Evolutionary conservation across 30 jellyfish, hydroid and myxozoan species (phyloP), one percentile per base, ranked within the genome.

Genomic region (Clytia hemisphaerica): DNA sequence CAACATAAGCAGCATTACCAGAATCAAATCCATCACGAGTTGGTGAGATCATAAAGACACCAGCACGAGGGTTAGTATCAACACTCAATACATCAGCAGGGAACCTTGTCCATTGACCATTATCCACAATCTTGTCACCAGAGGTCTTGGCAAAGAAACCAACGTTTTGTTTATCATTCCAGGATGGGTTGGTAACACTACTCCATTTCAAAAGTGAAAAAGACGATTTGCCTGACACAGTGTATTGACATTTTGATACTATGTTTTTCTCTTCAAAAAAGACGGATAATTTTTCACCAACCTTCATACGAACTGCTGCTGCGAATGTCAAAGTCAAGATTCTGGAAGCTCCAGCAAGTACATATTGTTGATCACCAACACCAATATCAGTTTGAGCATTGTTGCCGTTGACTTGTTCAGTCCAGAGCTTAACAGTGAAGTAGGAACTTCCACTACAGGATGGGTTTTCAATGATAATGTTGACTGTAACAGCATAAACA

Each of bases 401-500:
- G 16, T 40, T 44, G 44, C 80, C 84, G 24, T 71, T 72, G 63
- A 72, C 76, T 21, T 30, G 75, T 29, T 61, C 24, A 22, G 62
- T 69, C 38, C 77, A 69, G 18, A 14, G 28, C 5, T 57, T 53
- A 40, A 28, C 55, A 28, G 14, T 16, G 33, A 84, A 84, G 22
- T 42, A 21, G 32, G 81, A 58, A 1, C 67, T 37, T 18, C 76
- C 63, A 31, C 81, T 58, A 22, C 68, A 37, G 25, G 84, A 25
- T 42, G 75, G 77, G 36, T 68, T 68, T 36, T 67, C 65, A n/a
- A 88, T 45, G 15, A 53, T 26, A 12, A 88, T 55, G 77, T 71
- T 88, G 36, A 77, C 93, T 19, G 97, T 64, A 10, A 88, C 85
- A n/a, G 80, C 66, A 65, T 72, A 88, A 27, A 88, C 30, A 1